Evolutionary conservation across 2,797 vertebrate genomes (phyloP), one percentile per base, ranked within the genome.

Genomic region (Periparus ater): DNA sequence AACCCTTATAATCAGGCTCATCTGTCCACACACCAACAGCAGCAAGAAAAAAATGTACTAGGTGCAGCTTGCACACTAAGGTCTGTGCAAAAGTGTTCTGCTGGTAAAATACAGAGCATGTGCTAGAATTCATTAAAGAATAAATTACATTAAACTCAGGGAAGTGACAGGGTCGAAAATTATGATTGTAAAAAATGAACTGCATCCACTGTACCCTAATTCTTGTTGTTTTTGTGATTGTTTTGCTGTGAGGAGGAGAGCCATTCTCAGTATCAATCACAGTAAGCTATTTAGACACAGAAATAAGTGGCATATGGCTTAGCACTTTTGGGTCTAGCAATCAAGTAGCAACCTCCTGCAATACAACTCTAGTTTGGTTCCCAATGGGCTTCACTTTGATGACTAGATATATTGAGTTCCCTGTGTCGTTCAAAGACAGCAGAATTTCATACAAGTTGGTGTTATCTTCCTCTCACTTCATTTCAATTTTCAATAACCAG

Each of bases 401-500:
- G 93, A 97, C 97, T 97, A 97, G 96, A 96, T 97, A 94, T 96
- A 98, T 96, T 97, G 97, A 98, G 97, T 97, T 98, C 93, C 85
- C 96, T 82, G 68, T 98, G 94, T 97, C 97, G 96, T 96, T 97
- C 97, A 97, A 94, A 97, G 94, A 91, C 96, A 96, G 88, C 80
- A 96, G 95, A 96, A 95, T 97, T 96, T 97, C 86, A 95, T 95
- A 95, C 81, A 77, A 74, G n/a, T 89, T 96, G 89, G 74, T 96
- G 91, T 97, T 95, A 95, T 94, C 92, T 95, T 97, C 95, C 85
- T 97, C 81, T 98, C 97, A 96, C 96, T 98, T 98, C 95, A 97
- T 98, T 98, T 98, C 98, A 98, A 94, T 98, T 98, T 98, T 97
- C 97, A 96, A 95, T 98, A 97, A 97, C 95, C 86, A 92, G 70